A percentile compares a stretch with the other conserved stretches of the same genome.
Evolutionary conservation across 2,797 vertebrate species (phyloP).

Genomic region (Huso huso): DNA sequence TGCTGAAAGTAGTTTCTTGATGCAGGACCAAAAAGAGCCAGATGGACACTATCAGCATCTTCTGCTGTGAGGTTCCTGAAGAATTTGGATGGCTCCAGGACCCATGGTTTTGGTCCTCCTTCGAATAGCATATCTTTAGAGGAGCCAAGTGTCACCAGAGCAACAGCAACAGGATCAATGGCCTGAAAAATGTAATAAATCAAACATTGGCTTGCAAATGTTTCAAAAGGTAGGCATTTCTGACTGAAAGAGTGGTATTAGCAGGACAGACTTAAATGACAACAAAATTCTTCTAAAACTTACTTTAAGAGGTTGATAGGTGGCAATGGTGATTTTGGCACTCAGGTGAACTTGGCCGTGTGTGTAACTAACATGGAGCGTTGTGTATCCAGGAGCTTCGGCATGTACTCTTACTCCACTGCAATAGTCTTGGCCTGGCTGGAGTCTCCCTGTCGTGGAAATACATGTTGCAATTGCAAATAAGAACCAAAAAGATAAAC

Average conservation of each 20-base stretch:
- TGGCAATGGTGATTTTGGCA: constrained; percentile 78
- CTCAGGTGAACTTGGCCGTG: constrained; percentile 70
- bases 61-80: constrained; percentile 73
- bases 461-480: neutral
- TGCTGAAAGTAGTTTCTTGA: constrained; percentile 73
- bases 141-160: constrained; percentile 86
- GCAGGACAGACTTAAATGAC: neutral
- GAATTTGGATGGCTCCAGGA: constrained; percentile 89
- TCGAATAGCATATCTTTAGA: constrained; percentile 91
- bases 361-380: constrained; percentile 61
- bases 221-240: too few species aligned
- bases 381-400: constrained; percentile 64
- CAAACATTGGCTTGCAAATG: neutral
- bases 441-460: constrained; percentile 42
- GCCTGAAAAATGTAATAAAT: constrained; percentile 51
- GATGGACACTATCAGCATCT: constrained; percentile 48
- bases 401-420: constrained; percentile 70
- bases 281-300: constrained; percentile 29
- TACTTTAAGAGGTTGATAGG: constrained; percentile 76
- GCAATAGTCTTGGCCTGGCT: constrained; percentile 54
- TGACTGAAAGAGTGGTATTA: too few species aligned
- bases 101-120: constrained; percentile 88
- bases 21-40: constrained; percentile 56
- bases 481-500: neutral
- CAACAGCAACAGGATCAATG: constrained; percentile 72